These are phyloP conservation scores for Pollimyrus isidori DNA, from an alignment of 2,113 vertebrate genomes.

Conservation along the genomic window DNA sequence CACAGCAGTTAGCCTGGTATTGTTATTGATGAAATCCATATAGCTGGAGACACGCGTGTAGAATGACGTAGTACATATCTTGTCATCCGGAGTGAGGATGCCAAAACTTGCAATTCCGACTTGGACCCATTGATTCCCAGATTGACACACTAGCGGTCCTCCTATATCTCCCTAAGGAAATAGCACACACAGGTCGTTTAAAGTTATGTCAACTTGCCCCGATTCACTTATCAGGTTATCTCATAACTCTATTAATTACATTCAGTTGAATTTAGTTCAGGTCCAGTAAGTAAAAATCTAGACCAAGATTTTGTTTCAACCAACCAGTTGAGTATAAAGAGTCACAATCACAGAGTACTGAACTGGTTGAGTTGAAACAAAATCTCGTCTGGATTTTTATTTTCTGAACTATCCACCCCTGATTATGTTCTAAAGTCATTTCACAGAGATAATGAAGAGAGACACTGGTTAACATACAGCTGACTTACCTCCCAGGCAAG, in stretches of 20 bases:
- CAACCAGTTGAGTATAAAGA: background rate
- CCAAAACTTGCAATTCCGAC: background rate
- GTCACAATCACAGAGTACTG: background rate
- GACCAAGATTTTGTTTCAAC: too few species aligned
- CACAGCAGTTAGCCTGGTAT: background rate
- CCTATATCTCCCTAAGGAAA: background rate
- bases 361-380: background rate
- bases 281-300: background rate
- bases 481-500: background rate
- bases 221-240: background rate
- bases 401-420: background rate
- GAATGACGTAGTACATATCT: background rate
- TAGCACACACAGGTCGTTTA: background rate
- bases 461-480: background rate
- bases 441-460: background rate
- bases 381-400: background rate
- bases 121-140: background rate
- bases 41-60: background rate
- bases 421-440: background rate
- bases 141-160: background rate
- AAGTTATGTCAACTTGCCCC: background rate
- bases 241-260: background rate
- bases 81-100: background rate
- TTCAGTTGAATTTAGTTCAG: background rate
- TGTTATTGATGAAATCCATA: background rate